phyloP scores from a whole-genome alignment of 2,797 vertebrate species.

The Syncerus caffer region DNA sequence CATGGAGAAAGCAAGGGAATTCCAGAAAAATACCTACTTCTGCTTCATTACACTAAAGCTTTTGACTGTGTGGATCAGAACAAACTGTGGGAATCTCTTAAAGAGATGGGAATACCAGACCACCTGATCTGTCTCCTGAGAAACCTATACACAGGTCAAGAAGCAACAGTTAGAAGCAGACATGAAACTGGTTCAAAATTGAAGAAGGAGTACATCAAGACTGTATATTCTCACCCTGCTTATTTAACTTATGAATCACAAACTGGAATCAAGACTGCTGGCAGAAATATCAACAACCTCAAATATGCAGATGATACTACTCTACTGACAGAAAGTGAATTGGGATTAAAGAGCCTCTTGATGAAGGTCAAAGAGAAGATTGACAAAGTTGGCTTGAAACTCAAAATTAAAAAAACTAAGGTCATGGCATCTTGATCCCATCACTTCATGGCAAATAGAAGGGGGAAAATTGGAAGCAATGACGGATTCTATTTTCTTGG shows the following conservation, averaged over 20 bases:
- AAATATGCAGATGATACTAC: not conserved
- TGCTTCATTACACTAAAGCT: not conserved
- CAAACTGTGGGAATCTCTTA: not conserved
- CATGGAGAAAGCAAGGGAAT: not conserved
- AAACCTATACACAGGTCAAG: not conserved
- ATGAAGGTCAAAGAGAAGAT: not conserved
- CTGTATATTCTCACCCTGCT: not conserved
- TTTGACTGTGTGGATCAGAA: not conserved
- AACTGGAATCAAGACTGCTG: not conserved
- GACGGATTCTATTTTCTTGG: not conserved
- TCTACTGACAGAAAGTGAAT: not conserved
- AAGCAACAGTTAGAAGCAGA: not conserved
- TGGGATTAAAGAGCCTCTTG: not conserved
- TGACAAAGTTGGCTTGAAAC: not conserved
- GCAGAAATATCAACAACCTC: not conserved
- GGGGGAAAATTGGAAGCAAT: not conserved
- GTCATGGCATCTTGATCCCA: not conserved
- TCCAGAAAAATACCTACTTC: not conserved
- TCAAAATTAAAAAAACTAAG: not conserved
- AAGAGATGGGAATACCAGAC: not conserved
- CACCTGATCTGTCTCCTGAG: not conserved
- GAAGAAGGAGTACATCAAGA: not conserved
- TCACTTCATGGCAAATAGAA: not conserved
- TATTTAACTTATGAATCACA: not conserved
- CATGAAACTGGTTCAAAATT: not conserved